Evolutionary conservation across 2,113 vertebrate genomes (phyloP), one percentile per base, ranked within the genome.

Genomic region (Propithecus coquereli): DNA sequence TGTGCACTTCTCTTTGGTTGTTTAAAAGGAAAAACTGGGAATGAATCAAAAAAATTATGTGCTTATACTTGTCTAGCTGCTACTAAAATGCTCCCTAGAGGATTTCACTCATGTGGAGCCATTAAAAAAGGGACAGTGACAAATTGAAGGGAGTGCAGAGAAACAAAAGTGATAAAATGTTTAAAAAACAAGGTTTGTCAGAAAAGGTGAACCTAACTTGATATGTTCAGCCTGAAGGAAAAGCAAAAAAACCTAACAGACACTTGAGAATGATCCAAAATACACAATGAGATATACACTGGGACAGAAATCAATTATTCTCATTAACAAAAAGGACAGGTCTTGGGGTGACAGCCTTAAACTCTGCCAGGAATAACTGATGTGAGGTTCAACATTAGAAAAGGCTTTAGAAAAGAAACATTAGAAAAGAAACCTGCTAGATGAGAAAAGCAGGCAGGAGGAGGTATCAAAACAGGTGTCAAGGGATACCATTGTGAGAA

Each of bases 121-220:
- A 2, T 84, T 92, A n/a, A 22, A 30, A 63, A 83, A 34, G 47
- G 5, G 88, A 96, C 91, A 96, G 13, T 96, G 96, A 97, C 87
- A 90, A 79, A 37, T 83, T 70, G 90, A 92, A 92, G 77, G 83
- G 14, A 83, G 14, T 70, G 11, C 25, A 81, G 5, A 86, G 79
- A 65, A 94, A n/a, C 1, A 43, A 52, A 94, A 84, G 85, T 16
- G 95, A 97, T 95, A 79, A 95, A 90, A 54, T 89, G 88, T 91
- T 95, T 83, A n/a, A 92, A 95, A 97, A 93, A 88, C 73, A 81
- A 84, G 27, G 65, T 45, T 76, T 98, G 68, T 79, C 81, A 96
- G 91, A 70, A 66, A 70, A 97, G 54, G 47, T 83, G 85, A 95
- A 81, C 90, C 23, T 81, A 74, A 79, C 61, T 84, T n/a, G 2